These are phyloP conservation scores for Misgurnus mizolepis DNA, from an alignment of 2,113 vertebrate genomes.

Conservation along the genomic window DNA sequence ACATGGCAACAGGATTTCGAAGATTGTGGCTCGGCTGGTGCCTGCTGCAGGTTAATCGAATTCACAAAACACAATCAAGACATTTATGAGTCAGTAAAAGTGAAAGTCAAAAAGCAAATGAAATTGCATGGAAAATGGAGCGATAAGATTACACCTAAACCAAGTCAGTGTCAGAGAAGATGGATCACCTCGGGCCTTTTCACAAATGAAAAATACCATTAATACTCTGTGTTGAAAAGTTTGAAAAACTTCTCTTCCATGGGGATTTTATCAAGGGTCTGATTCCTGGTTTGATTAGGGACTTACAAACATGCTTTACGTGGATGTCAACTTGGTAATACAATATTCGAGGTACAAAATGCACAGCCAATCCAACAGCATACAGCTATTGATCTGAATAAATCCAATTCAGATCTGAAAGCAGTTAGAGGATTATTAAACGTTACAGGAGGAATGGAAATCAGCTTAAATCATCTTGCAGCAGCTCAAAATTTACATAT, in stretches of 20 bases:
- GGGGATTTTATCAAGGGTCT: background rate
- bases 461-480: too few species aligned
- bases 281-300: background rate
- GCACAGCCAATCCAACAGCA: too few species aligned
- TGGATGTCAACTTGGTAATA: too few species aligned
- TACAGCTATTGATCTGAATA: background rate
- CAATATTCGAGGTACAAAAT: too few species aligned
- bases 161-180: constrained; percentile 42
- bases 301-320: too few species aligned
- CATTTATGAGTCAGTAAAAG: constrained; percentile 30
- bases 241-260: constrained; percentile 4
- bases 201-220: constrained; percentile 37
- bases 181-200: constrained; percentile 31
- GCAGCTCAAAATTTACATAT: background rate
- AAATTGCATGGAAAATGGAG: constrained; percentile 19
- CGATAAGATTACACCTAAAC: constrained; percentile 43
- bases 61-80: constrained; percentile 1
- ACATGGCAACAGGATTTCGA: background rate
- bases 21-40: constrained; percentile 6
- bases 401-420: background rate
- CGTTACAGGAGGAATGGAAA: background rate
- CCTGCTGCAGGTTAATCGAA: constrained; percentile 18
- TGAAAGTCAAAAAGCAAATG: constrained; percentile 43
- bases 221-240: background rate
- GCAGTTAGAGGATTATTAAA: background rate